Base-by-base conservation (phyloP, 2,113 vertebrate genomes). In the Erythrocebus patas region DNA sequence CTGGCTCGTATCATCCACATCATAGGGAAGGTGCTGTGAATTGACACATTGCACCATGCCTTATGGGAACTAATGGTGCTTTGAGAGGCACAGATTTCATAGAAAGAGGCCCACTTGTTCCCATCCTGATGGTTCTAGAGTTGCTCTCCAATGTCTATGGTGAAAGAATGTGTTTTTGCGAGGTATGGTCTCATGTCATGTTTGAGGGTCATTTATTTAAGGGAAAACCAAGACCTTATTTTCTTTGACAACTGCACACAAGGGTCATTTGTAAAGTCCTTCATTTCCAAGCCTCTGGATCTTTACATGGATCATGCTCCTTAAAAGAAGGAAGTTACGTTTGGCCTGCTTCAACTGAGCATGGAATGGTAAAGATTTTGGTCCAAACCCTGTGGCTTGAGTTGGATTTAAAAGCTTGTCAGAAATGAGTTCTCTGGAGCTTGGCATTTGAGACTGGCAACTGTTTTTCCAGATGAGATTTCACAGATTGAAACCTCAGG, bases 381-480 rank as follows among this genome's bases (percentile, higher is more conserved):
- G 16, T 95, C 64, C 55, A 93, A 97, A 78, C 80, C 75, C 83
- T 66, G 70, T 84, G 92, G 35, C 86, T 91, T 87, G 83, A 95
- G 72, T 83, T 50, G 27, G 61, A 83, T 97, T 84, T 95, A 75
- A 94, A 86, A 93, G 75, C 73, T 93, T 96, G 87, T 98, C 89
- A 66, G 61, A n/a, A 95, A 43, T 35, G 17, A 84, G 20, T 72
- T 96, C 75, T 96, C 85, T 48, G 38, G 88, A 90, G 45, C 90
- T 89, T 92, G 95, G 96, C 79, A 40, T 87, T 93, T 83, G 57
- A 81, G 81, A 40, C 61, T 68, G 76, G 94, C 75, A 73, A 90
- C 91, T 83, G 73, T 73, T 72, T 50, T 87, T 83, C 92, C 89
- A 72, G 83, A 76, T 91, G 85, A 84, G 78, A 59, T 84, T 78